phyloP scores from a whole-genome alignment of 2,113 vertebrate genomes.

The Oostethus manadensis region DNA sequence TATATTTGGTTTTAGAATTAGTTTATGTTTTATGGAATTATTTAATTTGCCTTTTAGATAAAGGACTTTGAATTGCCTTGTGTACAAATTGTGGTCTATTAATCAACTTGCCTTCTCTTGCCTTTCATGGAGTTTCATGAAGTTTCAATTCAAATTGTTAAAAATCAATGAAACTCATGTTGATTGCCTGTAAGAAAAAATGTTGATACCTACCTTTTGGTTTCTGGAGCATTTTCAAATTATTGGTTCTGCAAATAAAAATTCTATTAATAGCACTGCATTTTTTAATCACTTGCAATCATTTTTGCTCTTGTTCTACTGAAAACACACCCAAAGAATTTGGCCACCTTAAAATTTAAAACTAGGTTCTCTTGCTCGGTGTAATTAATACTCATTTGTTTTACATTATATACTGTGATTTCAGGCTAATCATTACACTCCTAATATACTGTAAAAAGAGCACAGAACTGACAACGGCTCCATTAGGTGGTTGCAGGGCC shows the following conservation, averaged over 20 bases:
- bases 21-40: no score
- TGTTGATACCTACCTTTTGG: neutral
- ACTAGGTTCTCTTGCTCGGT: neutral
- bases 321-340: neutral
- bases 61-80: no score
- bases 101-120: no score
- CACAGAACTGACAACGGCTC: no score
- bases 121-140: no score
- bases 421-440: no score
- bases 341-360: neutral
- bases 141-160: neutral
- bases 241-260: conserved; percentile 1
- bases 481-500: neutral
- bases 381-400: no score
- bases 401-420: no score
- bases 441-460: no score
- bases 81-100: no score
- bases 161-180: neutral
- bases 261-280: neutral
- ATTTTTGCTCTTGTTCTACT: neutral
- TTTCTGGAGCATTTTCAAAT: neutral
- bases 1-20: no score
- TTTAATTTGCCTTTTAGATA: no score
- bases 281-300: neutral
- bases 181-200: neutral